These are phyloP conservation scores for Melanogrammus aeglefinus DNA, from an alignment of 2,797 vertebrate genomes.

Conservation along the genomic window DNA sequence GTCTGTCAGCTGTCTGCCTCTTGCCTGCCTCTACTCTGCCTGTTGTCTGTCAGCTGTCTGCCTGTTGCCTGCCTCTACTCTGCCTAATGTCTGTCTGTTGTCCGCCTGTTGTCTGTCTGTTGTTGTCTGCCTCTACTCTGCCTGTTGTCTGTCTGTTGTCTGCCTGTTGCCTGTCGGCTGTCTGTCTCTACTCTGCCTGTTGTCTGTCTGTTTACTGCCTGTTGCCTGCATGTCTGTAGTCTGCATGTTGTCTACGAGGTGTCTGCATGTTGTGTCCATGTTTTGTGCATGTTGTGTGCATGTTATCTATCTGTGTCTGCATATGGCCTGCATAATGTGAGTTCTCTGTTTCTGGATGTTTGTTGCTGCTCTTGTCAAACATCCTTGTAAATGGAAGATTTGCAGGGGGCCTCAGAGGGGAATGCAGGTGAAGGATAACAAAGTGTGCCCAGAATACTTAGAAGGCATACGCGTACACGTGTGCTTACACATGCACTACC, in stretches of 20 bases:
- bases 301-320: neutral
- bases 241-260: neutral
- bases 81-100: neutral
- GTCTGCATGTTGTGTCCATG: too few species aligned
- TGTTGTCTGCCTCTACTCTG: neutral
- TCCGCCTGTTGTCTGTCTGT: too few species aligned
- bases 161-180: neutral
- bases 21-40: neutral
- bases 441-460: conserved; percentile 16
- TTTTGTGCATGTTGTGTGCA: neutral
- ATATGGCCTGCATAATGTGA: neutral
- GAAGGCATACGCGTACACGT: conserved; percentile 1
- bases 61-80: too few species aligned
- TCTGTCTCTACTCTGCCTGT: neutral
- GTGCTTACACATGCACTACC: neutral
- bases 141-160: neutral
- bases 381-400: neutral
- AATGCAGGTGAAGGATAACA: neutral
- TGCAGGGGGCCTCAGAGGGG: neutral
- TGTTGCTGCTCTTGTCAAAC: conserved; percentile 3
- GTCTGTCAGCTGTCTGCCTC: too few species aligned
- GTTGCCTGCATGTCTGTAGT: neutral
- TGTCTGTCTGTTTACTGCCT: neutral
- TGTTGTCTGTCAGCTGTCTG: too few species aligned
- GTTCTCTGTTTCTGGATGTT: neutral